phyloP scores from a whole-genome alignment of 2,113 vertebrate species.

The Reinhardtius hippoglossoides region DNA sequence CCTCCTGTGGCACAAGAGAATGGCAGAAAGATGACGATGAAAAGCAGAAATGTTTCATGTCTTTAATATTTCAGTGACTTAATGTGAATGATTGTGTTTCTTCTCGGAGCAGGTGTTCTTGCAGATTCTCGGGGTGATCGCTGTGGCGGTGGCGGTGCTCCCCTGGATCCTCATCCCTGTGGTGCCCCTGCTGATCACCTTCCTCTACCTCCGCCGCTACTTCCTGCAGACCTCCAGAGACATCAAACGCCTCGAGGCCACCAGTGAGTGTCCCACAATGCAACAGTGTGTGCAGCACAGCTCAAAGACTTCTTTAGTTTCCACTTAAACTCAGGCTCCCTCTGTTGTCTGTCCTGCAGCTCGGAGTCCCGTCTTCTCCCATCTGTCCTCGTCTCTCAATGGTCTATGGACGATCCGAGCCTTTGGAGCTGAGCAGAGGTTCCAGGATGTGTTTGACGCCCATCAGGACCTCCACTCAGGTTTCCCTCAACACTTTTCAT shows the following conservation, averaged over 20 bases:
- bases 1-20: too few relatives aligned
- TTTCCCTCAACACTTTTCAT: conserved; percentile 45
- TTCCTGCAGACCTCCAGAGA: conserved; percentile 90
- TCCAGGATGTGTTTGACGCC: conserved; percentile 90
- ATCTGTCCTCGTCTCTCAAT: conserved; percentile 93
- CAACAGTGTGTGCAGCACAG: not conserved
- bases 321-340: not conserved
- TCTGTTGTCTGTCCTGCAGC: conserved; percentile 76
- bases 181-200: conserved; percentile 85
- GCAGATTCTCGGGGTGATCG: conserved; percentile 85
- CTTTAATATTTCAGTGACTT: too few relatives aligned
- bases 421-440: conserved; percentile 88
- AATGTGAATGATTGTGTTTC: not conserved
- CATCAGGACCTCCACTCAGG: conserved; percentile 96
- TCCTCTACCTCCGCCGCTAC: conserved; percentile 88
- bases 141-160: conserved; percentile 86
- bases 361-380: conserved; percentile 96
- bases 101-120: conserved; percentile 83
- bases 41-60: too few relatives aligned
- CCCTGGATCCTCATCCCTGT: conserved; percentile 90
- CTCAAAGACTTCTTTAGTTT: not conserved
- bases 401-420: conserved; percentile 95
- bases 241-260: conserved; percentile 90
- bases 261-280: conserved; percentile 82
- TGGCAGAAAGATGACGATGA: too few relatives aligned